A percentile compares a stretch with the other conserved stretches of the same genome.
These are phyloP conservation scores for Dryobates pubescens DNA, from an alignment of 2,797 vertebrate species.

Conservation along the genomic window DNA sequence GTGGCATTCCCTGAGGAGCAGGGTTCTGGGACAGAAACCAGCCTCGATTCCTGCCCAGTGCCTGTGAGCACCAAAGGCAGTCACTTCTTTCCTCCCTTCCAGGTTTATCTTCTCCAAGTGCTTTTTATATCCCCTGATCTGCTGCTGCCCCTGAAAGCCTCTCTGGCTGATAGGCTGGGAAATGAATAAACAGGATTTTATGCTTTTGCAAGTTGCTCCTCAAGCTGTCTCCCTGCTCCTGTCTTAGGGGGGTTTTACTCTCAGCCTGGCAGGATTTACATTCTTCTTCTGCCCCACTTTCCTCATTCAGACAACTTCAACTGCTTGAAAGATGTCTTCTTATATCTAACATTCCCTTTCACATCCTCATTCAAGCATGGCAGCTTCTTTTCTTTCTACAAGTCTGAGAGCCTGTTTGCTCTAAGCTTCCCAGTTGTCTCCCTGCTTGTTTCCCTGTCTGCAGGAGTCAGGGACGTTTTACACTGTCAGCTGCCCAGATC, in stretches of 20 bases:
- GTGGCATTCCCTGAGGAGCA: not conserved
- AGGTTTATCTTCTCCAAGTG: constrained; percentile 41
- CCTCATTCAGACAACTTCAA: constrained; percentile 45
- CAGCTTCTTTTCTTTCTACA: constrained; percentile 33
- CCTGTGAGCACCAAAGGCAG: constrained; percentile 21
- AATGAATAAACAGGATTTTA: constrained; percentile 63
- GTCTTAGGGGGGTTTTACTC: constrained; percentile 48
- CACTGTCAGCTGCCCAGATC: not conserved
- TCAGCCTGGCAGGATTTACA: constrained; percentile 58
- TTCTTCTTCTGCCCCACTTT: constrained; percentile 41
- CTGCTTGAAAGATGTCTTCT: constrained; percentile 45
- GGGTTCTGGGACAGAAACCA: not conserved
- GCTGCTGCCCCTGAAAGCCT: constrained; percentile 53
- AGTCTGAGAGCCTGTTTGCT: constrained; percentile 28
- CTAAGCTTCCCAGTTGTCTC: constrained; percentile 22
- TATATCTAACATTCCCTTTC: constrained; percentile 26
- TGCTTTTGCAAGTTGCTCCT: constrained; percentile 49
- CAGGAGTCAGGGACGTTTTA: not conserved
- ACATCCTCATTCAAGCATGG: not conserved
- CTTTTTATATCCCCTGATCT: constrained; percentile 44
- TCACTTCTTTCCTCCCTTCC: not conserved
- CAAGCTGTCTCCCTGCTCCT: constrained; percentile 39
- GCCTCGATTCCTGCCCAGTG: constrained; percentile 11
- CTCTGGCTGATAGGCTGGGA: constrained; percentile 15
- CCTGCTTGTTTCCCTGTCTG: not conserved